Evolutionary conservation across 2,888 invertebrate species (phyloP).

Genomic region (Drymonia ruficornis): DNA sequence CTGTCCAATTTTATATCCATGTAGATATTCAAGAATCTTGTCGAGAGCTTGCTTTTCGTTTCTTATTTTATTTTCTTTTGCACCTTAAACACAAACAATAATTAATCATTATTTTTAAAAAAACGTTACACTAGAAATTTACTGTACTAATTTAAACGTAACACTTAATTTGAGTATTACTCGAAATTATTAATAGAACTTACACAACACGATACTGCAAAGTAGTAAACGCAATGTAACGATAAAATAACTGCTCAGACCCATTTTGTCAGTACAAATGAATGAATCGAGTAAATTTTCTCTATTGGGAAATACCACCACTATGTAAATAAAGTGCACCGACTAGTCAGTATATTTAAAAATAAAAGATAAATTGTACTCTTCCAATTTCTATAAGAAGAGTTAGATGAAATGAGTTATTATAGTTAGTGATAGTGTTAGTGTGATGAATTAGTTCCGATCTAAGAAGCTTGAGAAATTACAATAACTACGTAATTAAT

Average conservation of each 20-base stretch:
- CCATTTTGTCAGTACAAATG: conserved; percentile 60
- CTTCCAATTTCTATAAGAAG: too few relatives aligned
- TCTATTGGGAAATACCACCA: conserved; percentile 11
- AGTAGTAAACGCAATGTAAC: conserved; percentile 7
- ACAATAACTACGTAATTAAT: too few relatives aligned
- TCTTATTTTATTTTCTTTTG: conserved; percentile 8
- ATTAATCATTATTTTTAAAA: conserved; percentile 1
- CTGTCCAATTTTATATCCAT: conserved; percentile 7
- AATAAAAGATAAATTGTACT: conserved; percentile 4
- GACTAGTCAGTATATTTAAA: conserved; percentile 27
- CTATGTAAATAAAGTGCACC: conserved; percentile 11
- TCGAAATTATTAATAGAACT: conserved; percentile 14
- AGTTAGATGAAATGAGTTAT: too few relatives aligned
- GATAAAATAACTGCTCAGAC: conserved; percentile 43
- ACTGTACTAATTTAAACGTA: too few relatives aligned
- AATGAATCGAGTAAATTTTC: conserved; percentile 28
- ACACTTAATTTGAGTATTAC: not conserved
- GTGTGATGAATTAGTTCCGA: too few relatives aligned
- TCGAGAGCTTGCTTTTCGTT: conserved; percentile 4
- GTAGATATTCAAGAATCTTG: conserved; percentile 14
- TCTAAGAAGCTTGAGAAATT: too few relatives aligned
- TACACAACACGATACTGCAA: conserved; percentile 18
- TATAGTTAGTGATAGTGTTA: too few relatives aligned
- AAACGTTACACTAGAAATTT: not conserved
- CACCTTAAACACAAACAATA: conserved; percentile 29